Evolutionary conservation across 2,113 vertebrate species (phyloP).

Genomic region (Dendrocopos noguchii): DNA sequence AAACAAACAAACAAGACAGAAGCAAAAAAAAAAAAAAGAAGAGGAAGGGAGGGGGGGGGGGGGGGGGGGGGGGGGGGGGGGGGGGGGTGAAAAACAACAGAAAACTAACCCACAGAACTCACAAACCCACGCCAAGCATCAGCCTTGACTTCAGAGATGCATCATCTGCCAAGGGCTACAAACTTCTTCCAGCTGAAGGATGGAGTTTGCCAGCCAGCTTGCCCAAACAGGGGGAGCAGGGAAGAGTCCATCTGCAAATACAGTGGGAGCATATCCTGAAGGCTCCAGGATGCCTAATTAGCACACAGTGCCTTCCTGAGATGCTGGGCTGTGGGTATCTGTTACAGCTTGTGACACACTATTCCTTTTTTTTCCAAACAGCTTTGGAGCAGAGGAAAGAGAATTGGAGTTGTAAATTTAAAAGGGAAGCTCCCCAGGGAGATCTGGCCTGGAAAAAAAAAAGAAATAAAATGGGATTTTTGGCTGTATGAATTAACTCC

Average conservation of each 20-base stretch:
- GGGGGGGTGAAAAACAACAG: accelerated
- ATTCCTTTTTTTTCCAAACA: neutral
- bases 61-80: neutral
- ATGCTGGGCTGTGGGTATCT: neutral
- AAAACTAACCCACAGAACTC: too few species aligned
- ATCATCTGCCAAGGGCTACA: neutral
- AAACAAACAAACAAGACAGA: too few species aligned
- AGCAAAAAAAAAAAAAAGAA: too few species aligned
- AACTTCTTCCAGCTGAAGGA: neutral
- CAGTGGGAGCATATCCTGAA: constrained; percentile 26
- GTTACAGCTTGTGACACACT: neutral
- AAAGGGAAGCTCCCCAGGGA: constrained; percentile 2
- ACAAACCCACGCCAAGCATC: neutral
- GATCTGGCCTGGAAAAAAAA: constrained; percentile 4
- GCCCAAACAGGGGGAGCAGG: neutral
- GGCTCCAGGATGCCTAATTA: constrained; percentile 47
- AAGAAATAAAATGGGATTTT: neutral
- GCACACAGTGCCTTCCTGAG: neutral
- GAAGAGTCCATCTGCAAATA: neutral
- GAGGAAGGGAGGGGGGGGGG: too few species aligned
- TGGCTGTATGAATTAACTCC: neutral
- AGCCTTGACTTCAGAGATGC: neutral
- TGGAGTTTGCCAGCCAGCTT: neutral
- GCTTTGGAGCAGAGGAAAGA: neutral
- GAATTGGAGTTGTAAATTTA: neutral